phyloP scores from a whole-genome alignment of 1,140 invertebrate genomes.

The Drosophila erecta region DNA sequence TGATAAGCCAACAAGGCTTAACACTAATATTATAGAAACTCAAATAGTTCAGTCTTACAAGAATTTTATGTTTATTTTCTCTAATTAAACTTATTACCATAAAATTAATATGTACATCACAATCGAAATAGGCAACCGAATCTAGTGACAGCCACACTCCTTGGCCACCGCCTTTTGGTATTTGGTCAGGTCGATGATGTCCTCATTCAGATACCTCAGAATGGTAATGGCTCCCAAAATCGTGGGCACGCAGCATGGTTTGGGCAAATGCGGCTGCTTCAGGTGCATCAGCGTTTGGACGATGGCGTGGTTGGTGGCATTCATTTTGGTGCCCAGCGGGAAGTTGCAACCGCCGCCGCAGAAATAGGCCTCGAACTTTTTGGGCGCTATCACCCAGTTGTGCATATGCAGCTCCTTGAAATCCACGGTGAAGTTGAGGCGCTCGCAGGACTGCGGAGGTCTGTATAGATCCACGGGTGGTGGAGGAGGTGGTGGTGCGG shows the following conservation, averaged over 20 bases:
- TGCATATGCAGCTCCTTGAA: conserved; percentile 81
- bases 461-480: conserved; percentile 43
- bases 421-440: conserved; percentile 80
- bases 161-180: conserved; percentile 79
- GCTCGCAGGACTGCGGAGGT: conserved; percentile 70
- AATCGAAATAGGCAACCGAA: too few species aligned
- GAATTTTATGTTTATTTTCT: neutral
- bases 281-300: conserved; percentile 82
- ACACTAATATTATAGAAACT: neutral
- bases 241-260: conserved; percentile 80
- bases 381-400: conserved; percentile 81
- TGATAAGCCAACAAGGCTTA: too few species aligned
- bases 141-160: conserved; percentile 76
- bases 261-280: conserved; percentile 77
- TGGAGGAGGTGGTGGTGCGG: neutral
- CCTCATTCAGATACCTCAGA: conserved; percentile 75
- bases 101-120: neutral
- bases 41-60: neutral
- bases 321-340: conserved; percentile 80
- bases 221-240: conserved; percentile 76
- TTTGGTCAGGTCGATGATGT: conserved; percentile 78
- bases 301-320: conserved; percentile 84
- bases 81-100: neutral
- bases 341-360: conserved; percentile 82
- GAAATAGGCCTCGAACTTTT: conserved; percentile 82